phyloP scores from a whole-genome alignment of 2,888 invertebrate species.

The Linyphia triangularis region DNA sequence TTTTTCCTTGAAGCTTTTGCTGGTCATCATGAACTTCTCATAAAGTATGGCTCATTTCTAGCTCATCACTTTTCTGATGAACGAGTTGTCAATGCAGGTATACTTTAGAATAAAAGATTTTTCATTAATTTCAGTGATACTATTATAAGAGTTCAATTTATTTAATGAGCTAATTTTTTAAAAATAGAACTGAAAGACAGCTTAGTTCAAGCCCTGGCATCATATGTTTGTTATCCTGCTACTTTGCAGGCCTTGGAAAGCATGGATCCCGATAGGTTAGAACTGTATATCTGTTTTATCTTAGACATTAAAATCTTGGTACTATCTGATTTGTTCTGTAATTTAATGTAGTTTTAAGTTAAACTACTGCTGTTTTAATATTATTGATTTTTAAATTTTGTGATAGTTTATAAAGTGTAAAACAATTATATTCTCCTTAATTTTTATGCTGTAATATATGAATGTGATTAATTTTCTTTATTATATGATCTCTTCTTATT shows the following conservation, averaged over 20 bases:
- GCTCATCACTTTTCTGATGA: constrained; percentile 88
- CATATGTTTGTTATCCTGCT: constrained; percentile 86
- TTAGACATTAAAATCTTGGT: too few species aligned
- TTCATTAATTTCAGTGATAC: not conserved
- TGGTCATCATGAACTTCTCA: constrained; percentile 82
- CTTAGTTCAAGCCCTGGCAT: constrained; percentile 87
- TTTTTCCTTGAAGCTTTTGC: constrained; percentile 47
- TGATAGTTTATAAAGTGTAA: too few species aligned
- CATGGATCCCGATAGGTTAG: constrained; percentile 84
- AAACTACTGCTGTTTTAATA: too few species aligned
- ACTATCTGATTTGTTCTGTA: too few species aligned
- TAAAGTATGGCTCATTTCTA: constrained; percentile 86
- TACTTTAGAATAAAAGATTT: not conserved
- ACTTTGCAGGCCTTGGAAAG: constrained; percentile 87
- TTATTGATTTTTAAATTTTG: too few species aligned
- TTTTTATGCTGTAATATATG: too few species aligned
- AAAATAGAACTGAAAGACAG: constrained; percentile 88
- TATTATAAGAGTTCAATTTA: not conserved
- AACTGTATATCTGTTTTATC: not conserved
- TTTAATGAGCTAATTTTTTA: not conserved
- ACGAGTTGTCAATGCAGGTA: constrained; percentile 84
- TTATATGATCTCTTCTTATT: constrained; percentile 45
- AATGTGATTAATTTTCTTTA: not conserved
- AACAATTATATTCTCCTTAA: too few species aligned
- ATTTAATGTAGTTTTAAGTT: too few species aligned